Percentiles rank a stretch among this genome's conserved stretches.
phyloP scores from a whole-genome alignment of 2,888 invertebrate genomes.

The Spilosoma lubricipeda region DNA sequence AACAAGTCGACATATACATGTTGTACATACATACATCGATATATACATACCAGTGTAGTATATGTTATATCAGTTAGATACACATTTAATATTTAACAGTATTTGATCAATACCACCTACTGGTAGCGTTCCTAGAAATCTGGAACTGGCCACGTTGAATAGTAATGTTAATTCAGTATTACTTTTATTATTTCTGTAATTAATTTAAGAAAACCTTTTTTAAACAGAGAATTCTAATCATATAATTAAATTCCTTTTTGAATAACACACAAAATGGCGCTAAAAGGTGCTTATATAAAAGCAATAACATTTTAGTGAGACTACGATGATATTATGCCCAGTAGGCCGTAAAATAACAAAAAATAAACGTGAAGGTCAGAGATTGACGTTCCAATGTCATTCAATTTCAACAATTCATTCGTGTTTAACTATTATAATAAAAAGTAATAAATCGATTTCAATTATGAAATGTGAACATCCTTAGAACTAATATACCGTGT shows the following conservation, averaged over 20 bases:
- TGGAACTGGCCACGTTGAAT: not conserved
- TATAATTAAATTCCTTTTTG: not conserved
- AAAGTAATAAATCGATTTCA: not conserved
- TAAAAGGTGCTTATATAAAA: not conserved
- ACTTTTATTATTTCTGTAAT: too few relatives aligned
- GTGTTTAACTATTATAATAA: not conserved
- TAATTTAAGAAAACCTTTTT: too few relatives aligned
- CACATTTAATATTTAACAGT: not conserved
- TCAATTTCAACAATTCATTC: not conserved
- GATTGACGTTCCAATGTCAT: not conserved
- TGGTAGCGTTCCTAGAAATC: too few relatives aligned
- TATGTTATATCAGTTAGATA: not conserved
- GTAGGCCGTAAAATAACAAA: not conserved
- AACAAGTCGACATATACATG: not conserved
- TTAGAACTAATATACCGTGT: not conserved
- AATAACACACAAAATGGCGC: not conserved
- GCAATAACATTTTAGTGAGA: not conserved
- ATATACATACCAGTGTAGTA: not conserved
- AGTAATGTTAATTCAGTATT: not conserved
- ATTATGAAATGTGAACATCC: not conserved
- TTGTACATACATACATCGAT: too few relatives aligned
- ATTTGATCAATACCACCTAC: not conserved
- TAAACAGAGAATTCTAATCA: not conserved
- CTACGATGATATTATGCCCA: not conserved
- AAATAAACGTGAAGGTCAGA: not conserved